These are phyloP conservation scores for Chloromyia formosa DNA, from an alignment of 2,888 invertebrate genomes.

Conservation along the genomic window DNA sequence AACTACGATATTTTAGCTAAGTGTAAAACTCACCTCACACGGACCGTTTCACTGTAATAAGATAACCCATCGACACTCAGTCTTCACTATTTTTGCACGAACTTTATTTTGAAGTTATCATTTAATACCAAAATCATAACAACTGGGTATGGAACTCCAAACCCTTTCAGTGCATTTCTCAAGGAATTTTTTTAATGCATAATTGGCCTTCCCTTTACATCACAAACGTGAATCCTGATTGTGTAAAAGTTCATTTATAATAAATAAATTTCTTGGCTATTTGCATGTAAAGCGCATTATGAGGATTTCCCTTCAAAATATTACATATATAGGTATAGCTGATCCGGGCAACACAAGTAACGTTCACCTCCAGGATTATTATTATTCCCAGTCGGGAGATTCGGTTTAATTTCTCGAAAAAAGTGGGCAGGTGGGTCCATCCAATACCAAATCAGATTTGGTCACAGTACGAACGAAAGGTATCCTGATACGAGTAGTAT, in stretches of 20 bases:
- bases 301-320: conserved; percentile 23
- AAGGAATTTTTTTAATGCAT: too few relatives aligned
- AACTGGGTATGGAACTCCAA: too few relatives aligned
- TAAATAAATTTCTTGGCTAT: conserved; percentile 37
- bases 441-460: neutral
- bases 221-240: neutral
- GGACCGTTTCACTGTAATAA: too few relatives aligned
- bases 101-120: too few relatives aligned
- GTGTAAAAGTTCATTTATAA: conserved; percentile 30
- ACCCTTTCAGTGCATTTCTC: too few relatives aligned
- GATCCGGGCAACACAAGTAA: too few relatives aligned
- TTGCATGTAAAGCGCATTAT: conserved; percentile 28
- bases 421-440: neutral
- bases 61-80: too few relatives aligned
- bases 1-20: too few relatives aligned
- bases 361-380: conserved; percentile 14
- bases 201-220: too few relatives aligned
- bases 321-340: neutral
- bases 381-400: neutral
- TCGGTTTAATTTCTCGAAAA: neutral
- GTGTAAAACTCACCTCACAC: too few relatives aligned
- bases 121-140: too few relatives aligned
- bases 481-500: neutral
- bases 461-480: neutral
- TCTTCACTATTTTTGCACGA: too few relatives aligned